phyloP scores from a whole-genome alignment of 2,797 vertebrate genomes.

The Dromococcyx pavoninus region DNA sequence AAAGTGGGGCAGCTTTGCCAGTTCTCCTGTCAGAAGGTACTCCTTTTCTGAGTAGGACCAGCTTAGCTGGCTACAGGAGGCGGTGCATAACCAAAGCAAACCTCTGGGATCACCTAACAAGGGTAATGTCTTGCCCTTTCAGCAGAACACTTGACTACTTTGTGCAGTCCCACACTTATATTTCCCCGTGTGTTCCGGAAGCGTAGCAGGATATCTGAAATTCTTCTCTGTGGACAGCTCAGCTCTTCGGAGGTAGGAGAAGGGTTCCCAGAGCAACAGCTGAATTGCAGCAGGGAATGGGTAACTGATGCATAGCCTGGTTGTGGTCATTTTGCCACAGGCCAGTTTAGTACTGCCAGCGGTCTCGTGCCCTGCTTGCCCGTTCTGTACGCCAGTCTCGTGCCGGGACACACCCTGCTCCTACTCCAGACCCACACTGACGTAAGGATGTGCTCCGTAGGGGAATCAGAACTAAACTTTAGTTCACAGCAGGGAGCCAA shows the following conservation, averaged over 20 bases:
- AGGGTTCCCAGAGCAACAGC: not conserved
- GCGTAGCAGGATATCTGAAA: not conserved
- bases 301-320: not conserved
- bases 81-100: fast-evolving
- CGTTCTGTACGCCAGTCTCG: not conserved
- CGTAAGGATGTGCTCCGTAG: not conserved
- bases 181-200: not conserved
- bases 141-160: not conserved
- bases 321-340: not conserved
- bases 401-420: not conserved
- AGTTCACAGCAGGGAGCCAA: not conserved
- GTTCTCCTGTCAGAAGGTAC: not conserved
- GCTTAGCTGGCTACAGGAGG: no score
- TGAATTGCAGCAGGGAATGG: not conserved
- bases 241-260: not conserved
- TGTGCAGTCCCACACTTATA: not conserved
- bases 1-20: not conserved
- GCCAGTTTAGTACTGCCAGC: not conserved
- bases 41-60: not conserved
- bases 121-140: not conserved
- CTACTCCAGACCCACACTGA: not conserved
- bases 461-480: not conserved
- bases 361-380: fast-evolving
- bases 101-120: not conserved
- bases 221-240: not conserved